These are phyloP conservation scores for Leucozona laternaria DNA, from an alignment of 2,888 invertebrate genomes.

Conservation along the genomic window DNA sequence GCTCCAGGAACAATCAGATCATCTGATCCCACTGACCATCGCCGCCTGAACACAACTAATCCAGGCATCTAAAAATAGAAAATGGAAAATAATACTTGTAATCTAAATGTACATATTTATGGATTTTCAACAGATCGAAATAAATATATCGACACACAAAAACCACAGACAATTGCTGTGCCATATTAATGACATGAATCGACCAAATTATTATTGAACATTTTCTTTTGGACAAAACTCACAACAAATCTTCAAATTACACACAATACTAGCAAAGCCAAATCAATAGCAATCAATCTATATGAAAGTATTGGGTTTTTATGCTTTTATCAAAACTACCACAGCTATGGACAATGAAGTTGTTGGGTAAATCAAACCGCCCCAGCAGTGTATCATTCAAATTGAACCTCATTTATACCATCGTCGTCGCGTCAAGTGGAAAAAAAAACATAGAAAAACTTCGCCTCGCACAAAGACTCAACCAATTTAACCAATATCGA, in stretches of 20 bases:
- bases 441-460: not conserved
- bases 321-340: not conserved
- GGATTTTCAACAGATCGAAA: not conserved
- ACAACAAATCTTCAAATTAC: not conserved
- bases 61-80: conserved; percentile 89
- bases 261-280: not conserved
- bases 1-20: conserved; percentile 93
- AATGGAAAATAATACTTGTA: conserved; percentile 4
- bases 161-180: not conserved
- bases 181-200: not conserved
- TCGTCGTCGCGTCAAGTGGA: too few species aligned
- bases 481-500: conserved; percentile 27
- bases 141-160: not conserved
- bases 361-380: not conserved
- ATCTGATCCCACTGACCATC: conserved; percentile 95
- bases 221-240: not conserved
- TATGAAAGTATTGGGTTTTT: conserved; percentile 1
- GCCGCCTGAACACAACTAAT: conserved; percentile 91
- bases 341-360: not conserved
- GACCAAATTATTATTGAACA: not conserved
- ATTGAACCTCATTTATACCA: conserved; percentile 12
- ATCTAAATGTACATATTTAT: too few species aligned
- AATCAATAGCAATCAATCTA: conserved; percentile 25
- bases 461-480: not conserved
- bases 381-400: not conserved